These are phyloP conservation scores for Chymomyza fuscimana DNA, from an alignment of 2,888 invertebrate genomes.

Conservation along the genomic window DNA sequence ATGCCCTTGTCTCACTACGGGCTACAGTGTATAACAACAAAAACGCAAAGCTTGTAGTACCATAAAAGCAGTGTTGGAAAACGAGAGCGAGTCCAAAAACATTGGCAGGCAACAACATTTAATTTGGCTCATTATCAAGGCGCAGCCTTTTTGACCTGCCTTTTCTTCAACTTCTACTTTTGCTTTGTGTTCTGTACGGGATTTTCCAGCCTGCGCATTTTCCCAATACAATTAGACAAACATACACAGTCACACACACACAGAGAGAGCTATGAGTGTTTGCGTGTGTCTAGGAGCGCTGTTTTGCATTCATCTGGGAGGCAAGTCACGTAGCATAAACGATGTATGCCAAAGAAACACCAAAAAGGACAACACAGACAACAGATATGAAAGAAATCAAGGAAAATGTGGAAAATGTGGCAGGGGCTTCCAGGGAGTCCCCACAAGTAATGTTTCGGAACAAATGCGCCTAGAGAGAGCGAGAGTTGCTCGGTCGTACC, in stretches of 20 bases:
- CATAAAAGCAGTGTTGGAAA: neutral
- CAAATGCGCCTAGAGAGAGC: too few relatives aligned
- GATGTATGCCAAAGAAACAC: slow-evolving; percentile 10
- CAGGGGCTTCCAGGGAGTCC: too few relatives aligned
- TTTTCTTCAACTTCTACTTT: too few relatives aligned
- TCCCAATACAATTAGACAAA: neutral
- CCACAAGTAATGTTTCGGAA: too few relatives aligned
- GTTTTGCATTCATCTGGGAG: slow-evolving; percentile 66
- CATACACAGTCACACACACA: neutral
- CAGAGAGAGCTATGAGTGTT: neutral
- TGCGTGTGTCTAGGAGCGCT: slow-evolving; percentile 14
- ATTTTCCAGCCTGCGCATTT: slow-evolving; percentile 26
- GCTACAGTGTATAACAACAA: too few relatives aligned
- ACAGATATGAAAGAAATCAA: neutral
- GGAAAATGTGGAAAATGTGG: neutral
- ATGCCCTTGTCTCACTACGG: too few relatives aligned
- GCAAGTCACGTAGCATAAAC: slow-evolving; percentile 5
- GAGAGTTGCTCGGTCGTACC: too few relatives aligned
- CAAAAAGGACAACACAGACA: slow-evolving; percentile 1
- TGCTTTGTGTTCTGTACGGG: slow-evolving; percentile 19
- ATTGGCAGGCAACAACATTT: neutral
- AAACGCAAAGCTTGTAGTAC: too few relatives aligned
- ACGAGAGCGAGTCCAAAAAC: neutral
- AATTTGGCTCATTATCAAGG: slow-evolving; percentile 53
- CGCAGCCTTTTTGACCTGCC: slow-evolving; percentile 8